Base-by-base conservation (phyloP, 2,797 vertebrate species). In the Cirrhinus mrigala region DNA sequence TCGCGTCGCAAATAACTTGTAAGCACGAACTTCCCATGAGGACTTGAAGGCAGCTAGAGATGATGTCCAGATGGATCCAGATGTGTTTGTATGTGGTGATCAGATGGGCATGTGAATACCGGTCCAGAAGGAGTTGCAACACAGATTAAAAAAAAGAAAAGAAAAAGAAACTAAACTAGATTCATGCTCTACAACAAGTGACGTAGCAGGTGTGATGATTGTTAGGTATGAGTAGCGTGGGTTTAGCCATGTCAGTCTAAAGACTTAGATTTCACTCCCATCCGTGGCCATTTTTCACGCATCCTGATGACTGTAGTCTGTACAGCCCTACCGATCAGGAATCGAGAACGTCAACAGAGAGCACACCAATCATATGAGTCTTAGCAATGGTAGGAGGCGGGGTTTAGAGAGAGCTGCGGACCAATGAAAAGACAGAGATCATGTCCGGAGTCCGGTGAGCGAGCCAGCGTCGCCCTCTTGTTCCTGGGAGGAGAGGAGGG, bases 381-480 rank as follows among this genome's bases (percentile, higher is more conserved):
- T 29, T 64, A 84, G 58, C 81, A 70, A 1, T 29, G 87, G n/a
- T 33, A 77, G 71, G 50, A 5, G 52, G 27, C 16, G 79, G 46
- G 80, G 37, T 68, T 80, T 29, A 76, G 85, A 82, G 85, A 82
- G 40, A 81, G 66, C 44, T 78, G 82, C 66, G 40, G 83, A 76
- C 71, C 46, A 77, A 78, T 20, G 48, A 74, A 5, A 58, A 68
- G 70, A 44, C n/a, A 78, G 75, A 71, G 50, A 71, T 90, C 86
- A 89, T 15, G 87, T 89, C 69, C 54, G 81, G 52, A 91, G 90
- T 89, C 82, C 88, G 48, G 82, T 79, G 80, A 90, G 81, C 15
- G 88, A 82, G 88, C 88, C 88, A 86, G 71, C 68, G 88, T 48
- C 54, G 88, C 82, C 88, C 76, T 86, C 91, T 89, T 79, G 88